These are phyloP conservation scores for Steatocranus sp. DNA, from an alignment of 2,797 vertebrate species.

Conservation along the genomic window DNA sequence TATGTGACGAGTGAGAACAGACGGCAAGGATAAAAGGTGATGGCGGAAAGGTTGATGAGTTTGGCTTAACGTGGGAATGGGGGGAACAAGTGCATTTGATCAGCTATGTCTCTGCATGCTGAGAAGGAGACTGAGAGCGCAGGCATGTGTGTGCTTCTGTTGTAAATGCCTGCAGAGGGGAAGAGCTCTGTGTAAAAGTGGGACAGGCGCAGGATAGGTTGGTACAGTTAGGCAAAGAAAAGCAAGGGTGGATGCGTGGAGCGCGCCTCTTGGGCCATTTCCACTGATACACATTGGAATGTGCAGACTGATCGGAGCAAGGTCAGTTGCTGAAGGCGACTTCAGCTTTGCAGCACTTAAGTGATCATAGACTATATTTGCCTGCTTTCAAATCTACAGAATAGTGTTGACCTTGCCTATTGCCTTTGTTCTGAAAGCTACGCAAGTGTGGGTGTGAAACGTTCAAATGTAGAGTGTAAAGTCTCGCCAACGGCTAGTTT, in stretches of 20 bases:
- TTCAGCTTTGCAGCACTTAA: conserved; percentile 66
- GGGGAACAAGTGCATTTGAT: conserved; percentile 58
- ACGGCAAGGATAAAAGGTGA: conserved; percentile 5
- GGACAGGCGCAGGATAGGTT: not conserved
- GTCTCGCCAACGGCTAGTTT: conserved; percentile 25
- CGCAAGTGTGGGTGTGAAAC: conserved; percentile 16
- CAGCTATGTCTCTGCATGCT: conserved; percentile 38
- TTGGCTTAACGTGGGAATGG: conserved; percentile 14
- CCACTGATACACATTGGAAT: conserved; percentile 41
- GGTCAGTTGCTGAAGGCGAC: conserved; percentile 44
- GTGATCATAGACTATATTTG: conserved; percentile 53
- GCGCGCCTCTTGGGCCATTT: conserved; percentile 11
- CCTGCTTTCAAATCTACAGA: conserved; percentile 51
- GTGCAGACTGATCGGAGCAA: conserved; percentile 53
- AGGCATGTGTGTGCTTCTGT: conserved; percentile 55
- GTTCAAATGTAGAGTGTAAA: conserved; percentile 13
- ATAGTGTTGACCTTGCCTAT: conserved; percentile 52
- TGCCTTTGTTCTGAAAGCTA: conserved; percentile 50
- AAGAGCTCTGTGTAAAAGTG: conserved; percentile 30
- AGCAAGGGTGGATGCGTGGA: conserved; percentile 3
- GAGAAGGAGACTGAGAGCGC: conserved; percentile 16
- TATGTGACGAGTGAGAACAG: conserved; percentile 15
- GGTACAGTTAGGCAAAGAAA: conserved; percentile 16
- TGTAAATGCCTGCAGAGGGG: conserved; percentile 45
- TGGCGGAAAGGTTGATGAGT: conserved; percentile 2